Evolutionary conservation across 2,113 vertebrate genomes (phyloP), one percentile per base, ranked within the genome.

Genomic region (Saimiri boliviensis): DNA sequence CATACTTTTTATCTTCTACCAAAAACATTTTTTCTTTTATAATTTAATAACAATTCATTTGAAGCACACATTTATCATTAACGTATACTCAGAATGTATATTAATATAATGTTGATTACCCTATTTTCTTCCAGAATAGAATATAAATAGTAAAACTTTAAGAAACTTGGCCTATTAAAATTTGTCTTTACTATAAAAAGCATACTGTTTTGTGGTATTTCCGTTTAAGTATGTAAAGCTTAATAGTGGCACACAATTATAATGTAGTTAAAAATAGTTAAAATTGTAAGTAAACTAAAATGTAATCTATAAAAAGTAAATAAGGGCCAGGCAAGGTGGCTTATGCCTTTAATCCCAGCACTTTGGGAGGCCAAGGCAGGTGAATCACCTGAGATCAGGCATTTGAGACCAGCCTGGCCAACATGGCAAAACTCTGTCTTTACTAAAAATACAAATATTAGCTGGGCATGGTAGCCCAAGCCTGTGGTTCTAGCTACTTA

Each of bases 81-180:
- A 90, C 37, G 3, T 52, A 32, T 63, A 86, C 45, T 80, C 54
- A 91, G 37, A 93, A 93, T 30, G 7, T 73, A 2, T 70, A 86
- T 52, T 54, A 95, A 52, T 30, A 54, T 89, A 71, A 20, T 83
- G 6, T 76, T 97, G 42, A 45, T 81, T 60, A 71, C 17, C 30
- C n/a, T 66, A 56, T 88, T 91, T 91, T 56, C 27, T 74, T 81
- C 68, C 76, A 92, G 12, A 91, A 88, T 91, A 93, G 37, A 86
- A 42, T 58, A 77, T 56, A 68, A 86, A 56, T n/a, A 77, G 16
- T 56, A 84, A 86, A 87, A 94, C 9, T 45, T 95, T 54, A 79
- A 92, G 49, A 49, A 58, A 40, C 37, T 86, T 80, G 6, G 3
- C 49, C 77, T 96, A 30, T 42, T 58, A 7, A 60, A 90, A 87